Base-by-base conservation (phyloP, 2,113 vertebrate species). In the Carassius carassius region DNA sequence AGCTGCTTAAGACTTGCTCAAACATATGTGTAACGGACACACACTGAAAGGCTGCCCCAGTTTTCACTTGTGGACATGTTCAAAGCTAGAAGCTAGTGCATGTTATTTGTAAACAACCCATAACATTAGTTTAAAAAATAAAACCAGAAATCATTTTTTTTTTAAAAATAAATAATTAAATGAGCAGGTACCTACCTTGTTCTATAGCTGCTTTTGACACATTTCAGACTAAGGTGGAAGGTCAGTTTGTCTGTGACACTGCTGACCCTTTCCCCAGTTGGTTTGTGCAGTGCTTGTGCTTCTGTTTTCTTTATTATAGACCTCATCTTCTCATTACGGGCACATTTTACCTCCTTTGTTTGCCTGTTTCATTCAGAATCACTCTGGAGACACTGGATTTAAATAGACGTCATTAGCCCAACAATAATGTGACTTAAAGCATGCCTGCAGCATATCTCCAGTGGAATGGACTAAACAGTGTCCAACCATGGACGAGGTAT, bases 401-500 rank as follows among this genome's bases (percentile, higher is more conserved):
- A 7, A 88, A 88, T 84, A 81, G 60, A 78, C 70, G 65, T 84
- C 84, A 86, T 88, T 86, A 88, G 37, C 70, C 25, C 25, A 44
- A 86, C 49, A 51, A 77, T 67, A 76, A 79, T 65, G 56, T 72
- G 70, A 79, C 67, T 80, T 51, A 81, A 62, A 51, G 77, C 44
- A 80, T 60, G 44, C 47, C 25, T 84, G 70, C 78, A 75, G 76
- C n/a, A 29, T 73, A 47, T 79, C 81, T 73, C 81, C 19, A 73
- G 21, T 11, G 69, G 41, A 67, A 41, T 60, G 70, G 11, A 65
- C 75, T 58, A 21, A 41, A 69, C 60, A 54, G 47, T 78, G 41
- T 51, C 19, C 5, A 44, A 44, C 7, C 41, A 44, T 44, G 8
- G 8, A 44, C 8, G 7, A 44, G 37, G 5, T 37, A 6, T 41